Evolutionary conservation across 1,140 invertebrate genomes (phyloP), one percentile per base, ranked within the genome.

Genomic region (Halesus radiatus): DNA sequence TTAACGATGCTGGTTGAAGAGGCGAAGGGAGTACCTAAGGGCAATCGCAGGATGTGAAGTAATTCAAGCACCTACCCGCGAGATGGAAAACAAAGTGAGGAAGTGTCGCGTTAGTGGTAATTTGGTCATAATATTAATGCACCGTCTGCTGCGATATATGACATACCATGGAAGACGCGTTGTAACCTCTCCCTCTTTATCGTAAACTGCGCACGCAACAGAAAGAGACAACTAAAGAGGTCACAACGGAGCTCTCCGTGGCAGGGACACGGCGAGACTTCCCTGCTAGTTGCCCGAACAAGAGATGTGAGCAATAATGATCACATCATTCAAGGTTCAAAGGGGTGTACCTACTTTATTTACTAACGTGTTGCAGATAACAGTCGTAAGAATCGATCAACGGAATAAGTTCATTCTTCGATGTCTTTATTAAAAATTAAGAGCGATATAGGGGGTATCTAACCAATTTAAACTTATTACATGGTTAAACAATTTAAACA

Each of bases 41-140:
- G 62, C 22, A 0, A 13, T n/a, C 29, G 29, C 62, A 66, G 62
- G 62, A 66, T 26, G 26, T 66, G 26, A 66, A 66, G 62, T 16
- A 66, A 66, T 29, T 29, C 26, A 26, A 66, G 62, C 29, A 66
- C 37, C 5, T 45, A 45, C 37, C 37, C 8, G 1, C 37, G 37
- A 45, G 37, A 45, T 7, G 37, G 22, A 32, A 66, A 66, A 66
- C 62, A 66, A 66, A 66, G 62, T 66, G 62, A 66, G 62, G 62
- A 66, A 66, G 62, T 66, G 62, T 66, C 62, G 62, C 62, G 29
- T 66, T 66, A 66, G 29, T 66, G 62, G 62, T 29, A 32, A 66
- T 66, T 23, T 64, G 60, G 15, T 26, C 15, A 45, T 45, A 45
- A 45, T 45, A 45, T 13, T 45, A 45, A 45, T 45, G 37, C 8